These are phyloP conservation scores for Amphiura filiformis DNA, from an alignment of 35 echinoderm and acorn worm species.

Conservation along the genomic window DNA sequence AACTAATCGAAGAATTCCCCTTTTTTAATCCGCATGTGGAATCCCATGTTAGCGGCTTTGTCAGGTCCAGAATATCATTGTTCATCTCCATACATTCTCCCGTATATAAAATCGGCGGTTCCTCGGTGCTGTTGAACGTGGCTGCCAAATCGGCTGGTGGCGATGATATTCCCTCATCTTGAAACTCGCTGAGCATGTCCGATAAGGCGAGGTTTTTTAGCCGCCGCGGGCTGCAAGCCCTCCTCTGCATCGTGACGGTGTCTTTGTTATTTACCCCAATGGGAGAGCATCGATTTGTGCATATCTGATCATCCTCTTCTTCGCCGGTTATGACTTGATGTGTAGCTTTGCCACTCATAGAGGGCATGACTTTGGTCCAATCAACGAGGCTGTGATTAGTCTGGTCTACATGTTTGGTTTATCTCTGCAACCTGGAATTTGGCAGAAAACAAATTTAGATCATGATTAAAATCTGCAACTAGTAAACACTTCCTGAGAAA, in stretches of 20 bases:
- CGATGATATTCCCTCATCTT: neutral
- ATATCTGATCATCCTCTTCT: neutral
- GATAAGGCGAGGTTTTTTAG: neutral
- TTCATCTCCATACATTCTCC: conserved; percentile 32
- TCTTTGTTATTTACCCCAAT: neutral
- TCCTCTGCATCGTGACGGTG: neutral
- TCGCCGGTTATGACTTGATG: neutral
- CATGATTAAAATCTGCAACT: too few relatives aligned
- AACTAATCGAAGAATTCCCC: conserved; percentile 43
- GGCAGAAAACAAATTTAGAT: neutral
- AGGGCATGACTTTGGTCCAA: conserved; percentile 4
- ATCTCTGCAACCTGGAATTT: neutral
- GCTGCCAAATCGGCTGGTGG: neutral
- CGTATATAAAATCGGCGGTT: neutral
- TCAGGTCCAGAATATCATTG: conserved; percentile 30
- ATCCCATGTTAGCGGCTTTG: conserved; percentile 30
- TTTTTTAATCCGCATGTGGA: neutral
- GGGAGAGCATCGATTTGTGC: neutral
- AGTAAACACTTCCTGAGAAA: too few relatives aligned
- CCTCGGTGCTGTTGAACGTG: neutral
- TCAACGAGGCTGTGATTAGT: neutral
- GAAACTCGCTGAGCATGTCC: neutral
- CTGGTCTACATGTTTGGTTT: neutral
- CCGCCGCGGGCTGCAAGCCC: neutral
- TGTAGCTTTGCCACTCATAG: neutral